phyloP scores from a whole-genome alignment of 2,888 invertebrate species.

The Drosophila merina region DNA sequence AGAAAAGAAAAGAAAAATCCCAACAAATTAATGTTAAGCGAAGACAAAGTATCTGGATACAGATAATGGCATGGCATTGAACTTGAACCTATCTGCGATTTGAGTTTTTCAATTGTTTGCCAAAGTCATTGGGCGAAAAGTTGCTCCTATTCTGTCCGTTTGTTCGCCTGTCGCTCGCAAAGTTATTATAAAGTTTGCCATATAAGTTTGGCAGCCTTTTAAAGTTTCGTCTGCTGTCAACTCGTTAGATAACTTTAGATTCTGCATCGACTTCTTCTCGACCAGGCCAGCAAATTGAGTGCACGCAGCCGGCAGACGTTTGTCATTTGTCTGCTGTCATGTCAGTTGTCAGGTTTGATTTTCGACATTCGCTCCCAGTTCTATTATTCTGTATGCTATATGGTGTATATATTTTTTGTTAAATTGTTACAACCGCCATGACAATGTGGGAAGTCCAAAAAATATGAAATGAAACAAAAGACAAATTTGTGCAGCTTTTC shows the following conservation, averaged over 20 bases:
- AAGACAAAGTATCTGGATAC: constrained; percentile 50
- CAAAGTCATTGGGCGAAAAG: constrained; percentile 63
- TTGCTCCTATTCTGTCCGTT: constrained; percentile 39
- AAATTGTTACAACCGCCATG: constrained; percentile 69
- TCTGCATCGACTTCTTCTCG: constrained; percentile 8
- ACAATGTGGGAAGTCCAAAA: constrained; percentile 38
- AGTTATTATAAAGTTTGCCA: constrained; percentile 67
- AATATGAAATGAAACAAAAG: constrained; percentile 52
- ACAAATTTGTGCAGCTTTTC: constrained; percentile 47
- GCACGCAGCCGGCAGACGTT: constrained; percentile 67
- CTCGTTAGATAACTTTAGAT: constrained; percentile 49
- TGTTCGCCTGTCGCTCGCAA: constrained; percentile 19
- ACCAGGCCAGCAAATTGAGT: constrained; percentile 63
- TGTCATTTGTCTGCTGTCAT: constrained; percentile 80
- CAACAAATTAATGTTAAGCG: constrained; percentile 70
- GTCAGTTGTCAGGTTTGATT: constrained; percentile 78
- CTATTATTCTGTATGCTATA: constrained; percentile 10
- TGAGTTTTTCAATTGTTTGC: constrained; percentile 64
- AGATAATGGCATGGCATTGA: constrained; percentile 55
- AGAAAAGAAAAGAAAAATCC: constrained; percentile 7
- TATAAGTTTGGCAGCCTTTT: constrained; percentile 55
- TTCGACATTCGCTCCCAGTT: constrained; percentile 56
- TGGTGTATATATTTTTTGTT: constrained; percentile 33
- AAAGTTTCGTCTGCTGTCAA: constrained; percentile 43
- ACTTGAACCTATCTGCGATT: constrained; percentile 67